phyloP scores from a whole-genome alignment of 2,113 vertebrate species.

The Ophiodon elongatus region DNA sequence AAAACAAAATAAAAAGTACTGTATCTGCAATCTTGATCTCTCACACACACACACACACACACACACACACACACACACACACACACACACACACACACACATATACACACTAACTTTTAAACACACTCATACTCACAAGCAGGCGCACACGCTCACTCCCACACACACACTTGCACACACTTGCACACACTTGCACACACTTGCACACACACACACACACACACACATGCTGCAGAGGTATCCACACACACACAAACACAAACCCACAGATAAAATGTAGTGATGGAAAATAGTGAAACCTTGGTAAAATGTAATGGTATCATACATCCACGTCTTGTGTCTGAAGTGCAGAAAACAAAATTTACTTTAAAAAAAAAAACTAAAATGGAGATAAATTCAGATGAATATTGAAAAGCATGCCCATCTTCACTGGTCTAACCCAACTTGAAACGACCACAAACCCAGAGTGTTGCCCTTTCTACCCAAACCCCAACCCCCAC shows the following conservation, averaged over 20 bases:
- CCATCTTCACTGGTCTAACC: slow-evolving; percentile 79
- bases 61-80: slow-evolving; percentile 58
- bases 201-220: slow-evolving; percentile 40
- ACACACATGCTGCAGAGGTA: slow-evolving; percentile 41
- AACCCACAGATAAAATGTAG: slow-evolving; percentile 82
- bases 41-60: slow-evolving; percentile 57
- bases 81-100: slow-evolving; percentile 39
- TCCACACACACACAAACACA: slow-evolving; percentile 72
- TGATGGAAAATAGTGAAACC: slow-evolving; percentile 81
- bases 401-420: slow-evolving; percentile 79
- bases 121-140: slow-evolving; percentile 52
- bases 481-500: slow-evolving; percentile 53
- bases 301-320: slow-evolving; percentile 79
- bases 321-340: slow-evolving; percentile 81
- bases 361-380: slow-evolving; percentile 43
- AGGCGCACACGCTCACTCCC: slow-evolving; percentile 49
- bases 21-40: slow-evolving; percentile 71
- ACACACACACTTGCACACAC: slow-evolving; percentile 36
- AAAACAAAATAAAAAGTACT: slow-evolving; percentile 77
- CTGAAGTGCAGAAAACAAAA: slow-evolving; percentile 83
- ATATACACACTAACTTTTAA: slow-evolving; percentile 49
- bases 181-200: neutral
- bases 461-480: slow-evolving; percentile 63
- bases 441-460: slow-evolving; percentile 75
- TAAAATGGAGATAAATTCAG: slow-evolving; percentile 75